These are phyloP conservation scores for Mastomys coucha DNA, from an alignment of 2,113 vertebrate species.

Conservation along the genomic window DNA sequence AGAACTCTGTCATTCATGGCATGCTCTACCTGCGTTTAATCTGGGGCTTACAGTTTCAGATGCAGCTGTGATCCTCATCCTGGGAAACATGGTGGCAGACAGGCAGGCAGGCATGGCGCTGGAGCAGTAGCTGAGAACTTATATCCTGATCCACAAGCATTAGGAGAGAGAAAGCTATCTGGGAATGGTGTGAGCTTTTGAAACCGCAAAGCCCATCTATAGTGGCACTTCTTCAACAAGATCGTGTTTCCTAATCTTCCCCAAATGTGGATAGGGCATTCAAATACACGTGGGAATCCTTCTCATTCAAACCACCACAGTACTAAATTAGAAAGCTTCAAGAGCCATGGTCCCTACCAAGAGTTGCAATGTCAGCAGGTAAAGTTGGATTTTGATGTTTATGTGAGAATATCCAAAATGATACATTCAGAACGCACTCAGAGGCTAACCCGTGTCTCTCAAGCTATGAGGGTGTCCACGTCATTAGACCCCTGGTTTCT, in stretches of 20 bases:
- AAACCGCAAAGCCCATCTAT: background rate
- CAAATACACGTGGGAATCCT: background rate
- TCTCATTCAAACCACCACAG: background rate
- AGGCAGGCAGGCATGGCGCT: background rate
- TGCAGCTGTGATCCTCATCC: background rate
- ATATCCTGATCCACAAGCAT: background rate
- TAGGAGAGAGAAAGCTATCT: background rate
- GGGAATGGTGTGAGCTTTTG: background rate
- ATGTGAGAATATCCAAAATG: background rate
- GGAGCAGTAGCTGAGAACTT: background rate
- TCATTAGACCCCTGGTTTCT: background rate
- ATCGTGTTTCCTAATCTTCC: background rate
- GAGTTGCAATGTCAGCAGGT: background rate
- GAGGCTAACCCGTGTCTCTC: background rate
- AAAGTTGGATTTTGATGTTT: background rate
- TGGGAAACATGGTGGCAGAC: background rate
- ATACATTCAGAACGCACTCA: background rate
- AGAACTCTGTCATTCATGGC: background rate
- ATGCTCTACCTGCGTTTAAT: background rate
- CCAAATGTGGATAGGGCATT: background rate
- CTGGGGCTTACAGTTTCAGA: background rate
- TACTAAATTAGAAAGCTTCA: background rate
- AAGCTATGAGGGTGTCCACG: background rate
- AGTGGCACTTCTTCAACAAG: background rate
- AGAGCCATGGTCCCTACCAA: background rate